Evolutionary conservation across 2,113 vertebrate genomes (phyloP), one percentile per base, ranked within the genome.

Genomic region (Gila orcuttii): DNA sequence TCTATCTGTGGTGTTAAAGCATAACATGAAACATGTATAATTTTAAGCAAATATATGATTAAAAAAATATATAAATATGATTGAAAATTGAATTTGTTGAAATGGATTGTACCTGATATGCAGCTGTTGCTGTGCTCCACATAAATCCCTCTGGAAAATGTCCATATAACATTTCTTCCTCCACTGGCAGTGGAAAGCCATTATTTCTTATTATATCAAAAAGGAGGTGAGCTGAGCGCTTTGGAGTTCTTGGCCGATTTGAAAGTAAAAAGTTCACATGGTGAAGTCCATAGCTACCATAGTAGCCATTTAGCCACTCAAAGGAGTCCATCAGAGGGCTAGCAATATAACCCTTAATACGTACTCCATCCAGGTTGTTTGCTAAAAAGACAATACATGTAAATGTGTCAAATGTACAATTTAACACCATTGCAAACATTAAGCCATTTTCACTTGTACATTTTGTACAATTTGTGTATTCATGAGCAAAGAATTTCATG

Each of bases 301-400:
- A 94, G 89, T 97, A 98, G 39, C 97, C 97, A 31, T 90, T n/a
- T 10, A 95, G 66, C 98, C 98, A 99, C 90, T 98, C 97, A 92
- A 99, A 99, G 28, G 39, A 92, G 90, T 99, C 98, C 97, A 98
- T 95, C 9, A 99, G 92, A 68, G 97, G 96, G 91, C 94, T 92
- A 9, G 93, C 94, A 0, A 89, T 88, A 85, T 97, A 99, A 42
- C 97, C 97, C 90, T 91, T 96, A 55, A 99, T 91, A 62, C 95
- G 94, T 12, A 98, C 97, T 2, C 95, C 95, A 73, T 99, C 97
- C 42, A 99, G 33, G 0, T 93, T 94, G 91, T 94, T 93, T 25
- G 97, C 98, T 99, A 88, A 87, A 86, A 82, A 81, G 11, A 62
- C 19, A 86, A 50, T 42, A 75, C 2, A 76, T 6, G 4, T 4